Evolutionary conservation across 2,113 vertebrate species (phyloP), one percentile per base, ranked within the genome.

Genomic region (Xiphias gladius): DNA sequence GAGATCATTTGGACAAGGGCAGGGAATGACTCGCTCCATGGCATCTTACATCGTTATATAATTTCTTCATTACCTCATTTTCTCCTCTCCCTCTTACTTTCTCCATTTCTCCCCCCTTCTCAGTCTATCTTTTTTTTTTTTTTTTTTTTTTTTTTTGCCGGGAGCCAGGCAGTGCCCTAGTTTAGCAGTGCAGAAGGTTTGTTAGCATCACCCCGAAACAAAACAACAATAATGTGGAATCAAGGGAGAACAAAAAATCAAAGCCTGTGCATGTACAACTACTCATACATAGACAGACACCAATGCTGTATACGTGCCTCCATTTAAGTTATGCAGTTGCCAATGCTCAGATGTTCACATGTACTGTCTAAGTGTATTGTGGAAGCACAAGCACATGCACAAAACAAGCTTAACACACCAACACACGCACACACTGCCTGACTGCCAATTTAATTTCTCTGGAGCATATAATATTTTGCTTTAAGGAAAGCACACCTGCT

Each of bases 121-220:
- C 37, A 66, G 28, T 83, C 66, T 68, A 67, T 82, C 70, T 85
- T 43, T 59, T 37, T 32, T 58, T 35, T 35, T 46, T 32, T 26
- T 41, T 32, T 26, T 41, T 26, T 57, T 68, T 62, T 35, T 48
- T 81, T 61, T 82, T 71, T 83, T 79, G 93, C 94, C 94, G 37
- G 70, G 66, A 94, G 94, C 91, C 71, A 93, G 69, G 76, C 82
- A 83, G 66, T 93, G 94, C 73, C 94, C 93, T 94, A 95, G 88
- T 92, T 95, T 90, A 86, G 64, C 43, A 46, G 57, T 64, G 59
- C 88, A 87, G 86, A 93, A 86, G 87, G 91, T 92, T 94, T 88
- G 79, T 87, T 87, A 70, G 75, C 77, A 84, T 92, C 85, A 83
- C 55, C 75, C 77, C 39, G 14, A 76, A 89, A 88, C 58, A 73